Base-by-base conservation (phyloP, 2,797 vertebrate genomes). In the Chrysocyon brachyurus region DNA sequence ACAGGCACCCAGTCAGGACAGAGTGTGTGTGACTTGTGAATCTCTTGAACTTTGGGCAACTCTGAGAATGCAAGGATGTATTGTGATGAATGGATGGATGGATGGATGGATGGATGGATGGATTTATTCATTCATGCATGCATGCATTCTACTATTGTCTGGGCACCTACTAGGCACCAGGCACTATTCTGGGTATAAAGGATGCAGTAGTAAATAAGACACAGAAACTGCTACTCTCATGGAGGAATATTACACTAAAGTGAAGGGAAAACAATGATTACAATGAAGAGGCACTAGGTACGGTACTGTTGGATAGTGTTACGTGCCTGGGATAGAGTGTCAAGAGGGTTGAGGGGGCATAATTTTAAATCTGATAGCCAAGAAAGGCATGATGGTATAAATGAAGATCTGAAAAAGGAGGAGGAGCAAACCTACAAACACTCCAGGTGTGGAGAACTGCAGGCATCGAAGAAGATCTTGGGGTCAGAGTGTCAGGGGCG, bases 401-500 rank as follows among this genome's bases (percentile, higher is more conserved):
- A 11, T 17, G 49, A 68, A 88, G 11, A 72, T 3, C 40, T 75
- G 10, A 46, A 86, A 33, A 46, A 86, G 46, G 22, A 9, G 31
- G 57, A 66, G 12, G 36, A 17, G 16, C 1, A 36, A 17, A 36
- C 31, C 22, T 78, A 31, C 26, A 46, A 59, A 59, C 10, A n/a
- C 17, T 49, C 33, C 54, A 63, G 17, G 15, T 24, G 9, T 17
- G 21, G 49, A 61, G 75, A 68, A 68, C 14, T 40, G 2, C 3
- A 54, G 59, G 33, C 8, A 11, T 24, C 16, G 26, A 33, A 33
- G 54, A 22, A 46, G 24, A 5, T 12, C 24, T 22, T n/a, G n/a
- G 21, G 36, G 21, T 15, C 52, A 5, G 16, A 28, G 54, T 0
- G 3, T 5, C 19, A 4, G 52, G 17, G 10, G 16, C 22, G 7